A percentile compares a stretch with the other conserved stretches of the same genome.
phyloP scores from a whole-genome alignment of 2,797 vertebrate genomes.

The Sebastes baramenuke region DNA sequence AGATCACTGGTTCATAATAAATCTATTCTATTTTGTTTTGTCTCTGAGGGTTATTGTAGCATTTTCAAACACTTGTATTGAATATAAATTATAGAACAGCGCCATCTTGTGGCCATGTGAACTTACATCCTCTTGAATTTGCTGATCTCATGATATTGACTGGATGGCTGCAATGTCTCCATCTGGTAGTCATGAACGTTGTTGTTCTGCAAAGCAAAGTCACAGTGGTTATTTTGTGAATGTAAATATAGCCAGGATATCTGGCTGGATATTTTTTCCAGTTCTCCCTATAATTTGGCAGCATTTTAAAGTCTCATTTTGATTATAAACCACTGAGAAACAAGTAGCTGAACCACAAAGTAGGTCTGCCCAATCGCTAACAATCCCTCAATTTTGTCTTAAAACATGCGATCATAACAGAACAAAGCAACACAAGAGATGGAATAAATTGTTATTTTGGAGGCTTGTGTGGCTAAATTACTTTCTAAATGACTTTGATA shows the following conservation, averaged over 20 bases:
- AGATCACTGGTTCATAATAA: background rate
- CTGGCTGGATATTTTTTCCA: background rate
- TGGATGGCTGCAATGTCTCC: constrained; percentile 36
- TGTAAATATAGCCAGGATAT: background rate
- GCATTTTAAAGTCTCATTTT: background rate
- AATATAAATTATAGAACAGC: constrained; percentile 23
- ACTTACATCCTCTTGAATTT: constrained; percentile 77
- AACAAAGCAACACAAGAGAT: background rate
- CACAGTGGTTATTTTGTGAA: background rate
- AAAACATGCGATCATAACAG: background rate
- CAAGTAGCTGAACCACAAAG: background rate
- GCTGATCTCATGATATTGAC: constrained; percentile 9
- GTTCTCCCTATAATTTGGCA: background rate
- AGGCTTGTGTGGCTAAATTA: background rate
- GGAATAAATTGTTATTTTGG: background rate
- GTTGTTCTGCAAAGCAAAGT: constrained; percentile 37
- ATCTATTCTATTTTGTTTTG: background rate
- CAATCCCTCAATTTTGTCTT: background rate
- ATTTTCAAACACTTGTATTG: background rate
- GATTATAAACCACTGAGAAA: background rate
- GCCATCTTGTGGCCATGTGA: constrained; percentile 72
- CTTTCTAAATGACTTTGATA: background rate
- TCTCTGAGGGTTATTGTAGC: background rate
- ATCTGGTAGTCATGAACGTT: constrained; percentile 23
- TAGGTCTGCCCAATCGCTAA: background rate